Percentiles rank a stretch among this genome's conserved stretches.
Conservation (phyloP, 1,140 invertebrate species). For the Myzus persicae region DNA sequence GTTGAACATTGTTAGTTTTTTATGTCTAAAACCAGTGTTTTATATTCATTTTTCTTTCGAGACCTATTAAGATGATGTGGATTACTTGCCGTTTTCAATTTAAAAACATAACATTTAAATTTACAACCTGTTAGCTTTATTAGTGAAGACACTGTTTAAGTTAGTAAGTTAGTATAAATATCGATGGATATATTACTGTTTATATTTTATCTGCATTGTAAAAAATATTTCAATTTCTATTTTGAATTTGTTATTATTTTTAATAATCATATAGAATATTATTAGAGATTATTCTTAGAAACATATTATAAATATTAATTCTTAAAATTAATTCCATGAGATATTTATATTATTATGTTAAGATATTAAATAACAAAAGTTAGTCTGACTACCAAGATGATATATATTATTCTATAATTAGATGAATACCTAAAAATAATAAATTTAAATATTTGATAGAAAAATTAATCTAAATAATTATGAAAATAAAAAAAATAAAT, state of each 20-base stretch:
- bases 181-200: no score
- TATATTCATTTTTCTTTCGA: slow-evolving; percentile 3
- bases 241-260: background rate
- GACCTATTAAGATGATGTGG: background rate
- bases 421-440: background rate
- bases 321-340: no score
- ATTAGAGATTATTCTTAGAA: no score
- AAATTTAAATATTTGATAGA: background rate
- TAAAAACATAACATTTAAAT: background rate
- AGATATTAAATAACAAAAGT: background rate
- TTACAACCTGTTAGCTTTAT: background rate
- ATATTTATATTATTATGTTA: background rate
- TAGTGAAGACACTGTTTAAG: background rate
- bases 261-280: background rate
- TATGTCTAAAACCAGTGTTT: background rate
- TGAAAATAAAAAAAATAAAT: background rate
- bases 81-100: background rate
- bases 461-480: background rate
- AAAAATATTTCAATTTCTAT: background rate
- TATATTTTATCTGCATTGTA: background rate
- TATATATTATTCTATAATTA: background rate
- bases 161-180: no score
- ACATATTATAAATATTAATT: no score
- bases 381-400: background rate
- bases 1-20: background rate